Evolutionary conservation across 2,888 invertebrate species (phyloP), one percentile per base, ranked within the genome.

Genomic region (Erebia epiphron): DNA sequence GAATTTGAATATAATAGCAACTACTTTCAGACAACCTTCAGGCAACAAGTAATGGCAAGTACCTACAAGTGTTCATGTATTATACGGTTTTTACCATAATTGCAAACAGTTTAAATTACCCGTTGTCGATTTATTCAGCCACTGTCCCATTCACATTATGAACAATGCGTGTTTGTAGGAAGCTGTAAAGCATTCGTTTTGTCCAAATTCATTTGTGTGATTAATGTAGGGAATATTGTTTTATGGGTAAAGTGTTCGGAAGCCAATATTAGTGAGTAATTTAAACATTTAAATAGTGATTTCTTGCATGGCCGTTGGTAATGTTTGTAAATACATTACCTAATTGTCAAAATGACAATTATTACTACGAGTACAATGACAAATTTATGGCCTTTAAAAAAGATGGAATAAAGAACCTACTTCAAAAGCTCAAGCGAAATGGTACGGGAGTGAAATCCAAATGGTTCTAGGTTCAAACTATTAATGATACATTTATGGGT

Each of bases 101-200:
- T n/a, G n/a, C n/a, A n/a, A 21, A 60, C 8, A 16, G 14, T 21
- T 54, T 57, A 71, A 71, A 66, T 70, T 68, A 63, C 68, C 70
- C 26, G 14, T 46, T n/a, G 35, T 49, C 11, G 26, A n/a, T 68
- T 43, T 70, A 65, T 68, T 65, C n/a, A 46, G 60, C 35, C 16
- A 21, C 21, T 70, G 67, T 54, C 72, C 72, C 69, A 71, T 69
- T 64, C 43, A 67, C 52, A 60, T 61, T 21, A 58, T 41, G 49
- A 46, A 64, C 46, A 67, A 50, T 50, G 57, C 11, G 26, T 61
- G 26, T 49, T 60, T 60, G n/a, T 46, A 21, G 21, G 35, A 52
- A 41, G 50, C 21, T 49, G 26, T 35, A 35, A 67, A 71, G 21
- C 49, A 56, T 63, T 57, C 18, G 43, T 49, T 68, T 68, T 46